Evolutionary conservation across 2,797 vertebrate species (phyloP), one percentile per base, ranked within the genome.

Genomic region (Sciurus carolinensis): DNA sequence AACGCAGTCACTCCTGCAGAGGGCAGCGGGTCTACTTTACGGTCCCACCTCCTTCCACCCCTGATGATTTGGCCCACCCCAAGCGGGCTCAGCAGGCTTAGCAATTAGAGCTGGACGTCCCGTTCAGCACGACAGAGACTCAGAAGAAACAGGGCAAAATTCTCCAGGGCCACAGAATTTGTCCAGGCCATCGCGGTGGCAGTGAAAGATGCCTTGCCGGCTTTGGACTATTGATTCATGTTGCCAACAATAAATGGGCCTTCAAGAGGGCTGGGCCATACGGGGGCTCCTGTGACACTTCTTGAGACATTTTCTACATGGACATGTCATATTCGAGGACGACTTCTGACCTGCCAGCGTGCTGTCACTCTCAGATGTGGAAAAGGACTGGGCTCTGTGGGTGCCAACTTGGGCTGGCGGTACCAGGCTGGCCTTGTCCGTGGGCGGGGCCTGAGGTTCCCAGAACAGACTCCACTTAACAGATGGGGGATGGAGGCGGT

Each of bases 1-100:
- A 52, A 94, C 92, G 57, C 26, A 93, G 88, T 90, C 92, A 87
- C 30, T 92, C 73, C 85, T 93, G 80, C 44, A 13, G 57, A 80
- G 39, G 52, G 71, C 18, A 64, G 71, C 33, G 57, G 57, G 47
- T 81, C 66, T 66, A 28, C 57, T 95, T 92, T 33, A 26, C 0
- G 24, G 33, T 7, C 59, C 42, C 28, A 64, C 66, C 85, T 71
- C 76, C 94, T 71, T 69, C 87, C 50, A 52, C 44, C 18, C 59
- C 72, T 54, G 73, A 7, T 39, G 47, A 3, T 2, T 62, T 0
- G 10, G 24, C 42, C 28, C 54, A 67, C 76, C 73, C 62, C 14
- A 28, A 22, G 39, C 0, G 11, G 85, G 52, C 77, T 90, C 62
- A 81, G 64, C 54, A 59, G 85, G 90, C 9, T 79, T 66, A 69